Evolutionary conservation across 2,113 vertebrate species (phyloP), one percentile per base, ranked within the genome.

Genomic region (Hyla sarda): DNA sequence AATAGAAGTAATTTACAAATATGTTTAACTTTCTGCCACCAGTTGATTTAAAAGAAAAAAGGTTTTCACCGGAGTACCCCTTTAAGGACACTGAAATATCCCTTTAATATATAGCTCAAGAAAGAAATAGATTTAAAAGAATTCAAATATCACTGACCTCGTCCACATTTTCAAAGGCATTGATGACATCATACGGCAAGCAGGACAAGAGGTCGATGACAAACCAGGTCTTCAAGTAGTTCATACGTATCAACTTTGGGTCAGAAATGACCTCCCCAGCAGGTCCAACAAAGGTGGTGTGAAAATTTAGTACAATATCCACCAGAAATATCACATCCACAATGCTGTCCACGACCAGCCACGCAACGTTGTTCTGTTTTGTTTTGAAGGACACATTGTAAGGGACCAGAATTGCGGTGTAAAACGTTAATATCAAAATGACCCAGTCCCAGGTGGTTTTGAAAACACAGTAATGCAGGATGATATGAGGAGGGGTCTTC

Each of bases 361-460:
- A 99, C 16, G 97, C 96, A 87, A 99, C 97, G 0, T 99, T 99
- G 94, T 98, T 99, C 94, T 99, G 98, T 89, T 98, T 98, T 88
- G 97, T 99, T 93, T 99, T 99, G 90, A 99, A 99, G 88, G 97
- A 99, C 62, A 99, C 98, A 0, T 99, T 99, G 93, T 99, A 99
- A 92, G 97, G 97, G 56, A 99, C 97, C 95, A 99, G 94, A 92
- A 99, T 99, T 91, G 97, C 97, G 0, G 97, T 99, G 93, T 99
- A 99, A 93, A 99, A 99, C 84, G 98, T 99, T 92, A 99, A 94
- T 91, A 99, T 98, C 89, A 99, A 93, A 92, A 99, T 99, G 88
- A 99, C 96, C 98, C 98, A 99, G 91, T 99, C 98, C 98, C 98
- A 99, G 2, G 97, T 98, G 89, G 98, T 99, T 93, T 99, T 99